Evolutionary conservation across 2,113 vertebrate species (phyloP).

Genomic region (Eurystomus gularis): DNA sequence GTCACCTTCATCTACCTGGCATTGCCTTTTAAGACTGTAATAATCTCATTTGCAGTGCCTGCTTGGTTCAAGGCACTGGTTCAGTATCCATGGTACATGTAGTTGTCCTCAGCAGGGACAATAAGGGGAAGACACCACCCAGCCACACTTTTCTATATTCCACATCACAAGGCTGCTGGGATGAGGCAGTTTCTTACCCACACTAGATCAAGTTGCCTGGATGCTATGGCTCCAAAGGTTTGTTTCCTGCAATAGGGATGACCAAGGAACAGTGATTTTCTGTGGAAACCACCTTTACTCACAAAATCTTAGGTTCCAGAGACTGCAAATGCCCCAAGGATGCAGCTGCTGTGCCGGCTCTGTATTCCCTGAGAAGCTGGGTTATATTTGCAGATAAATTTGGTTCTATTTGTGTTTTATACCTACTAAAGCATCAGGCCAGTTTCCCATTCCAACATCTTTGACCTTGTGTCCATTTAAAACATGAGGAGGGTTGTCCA

Average conservation of each 20-base stretch:
- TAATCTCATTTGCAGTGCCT: fast-evolving
- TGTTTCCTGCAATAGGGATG: background rate
- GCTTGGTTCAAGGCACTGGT: background rate
- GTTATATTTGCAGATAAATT: background rate
- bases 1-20: background rate
- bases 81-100: background rate
- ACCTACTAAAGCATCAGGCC: background rate
- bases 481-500: background rate
- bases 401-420: background rate
- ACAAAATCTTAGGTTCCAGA: fast-evolving
- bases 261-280: background rate
- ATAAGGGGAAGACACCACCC: background rate
- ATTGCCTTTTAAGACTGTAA: background rate
- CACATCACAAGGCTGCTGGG: background rate
- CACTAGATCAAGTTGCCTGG: background rate
- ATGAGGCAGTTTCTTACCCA: background rate
- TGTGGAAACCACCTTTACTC: background rate
- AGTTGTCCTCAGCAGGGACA: background rate
- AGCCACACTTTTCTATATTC: too few species aligned
- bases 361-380: background rate
- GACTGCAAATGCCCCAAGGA: background rate
- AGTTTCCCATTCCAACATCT: fast-evolving
- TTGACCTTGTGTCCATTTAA: background rate
- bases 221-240: background rate
- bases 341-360: background rate